Evolutionary conservation across 2,797 vertebrate genomes (phyloP).

Genomic region (Anisognathus igniventris): DNA sequence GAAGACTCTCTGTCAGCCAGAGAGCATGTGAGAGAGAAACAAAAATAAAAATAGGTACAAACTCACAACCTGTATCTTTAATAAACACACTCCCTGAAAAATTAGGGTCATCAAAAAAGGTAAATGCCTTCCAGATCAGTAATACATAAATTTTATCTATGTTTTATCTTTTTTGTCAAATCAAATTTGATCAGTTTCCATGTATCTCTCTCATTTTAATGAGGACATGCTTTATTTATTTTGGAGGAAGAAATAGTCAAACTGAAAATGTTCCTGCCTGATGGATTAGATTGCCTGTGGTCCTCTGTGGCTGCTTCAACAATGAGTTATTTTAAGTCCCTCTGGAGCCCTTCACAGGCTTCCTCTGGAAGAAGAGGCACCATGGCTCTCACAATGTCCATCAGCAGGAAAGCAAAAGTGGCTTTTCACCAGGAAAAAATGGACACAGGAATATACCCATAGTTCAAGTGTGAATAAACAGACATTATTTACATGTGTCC

Average conservation of each 20-base stretch:
- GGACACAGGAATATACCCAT: background rate
- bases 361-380: background rate
- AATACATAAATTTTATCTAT: background rate
- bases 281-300: background rate
- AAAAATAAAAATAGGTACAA: background rate
- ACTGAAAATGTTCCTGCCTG: background rate
- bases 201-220: background rate
- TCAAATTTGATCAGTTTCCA: background rate
- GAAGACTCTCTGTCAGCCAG: background rate
- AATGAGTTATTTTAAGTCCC: background rate
- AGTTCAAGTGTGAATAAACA: background rate
- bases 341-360: background rate
- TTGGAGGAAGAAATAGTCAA: background rate
- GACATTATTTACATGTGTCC: background rate
- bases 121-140: background rate
- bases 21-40: background rate
- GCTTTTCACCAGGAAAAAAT: background rate
- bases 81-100: background rate
- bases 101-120: background rate
- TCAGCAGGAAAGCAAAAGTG: background rate
- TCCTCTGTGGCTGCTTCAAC: background rate
- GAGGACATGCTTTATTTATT: background rate
- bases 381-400: background rate
- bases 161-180: background rate
- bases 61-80: background rate